A percentile compares a stretch with the other conserved stretches of the same genome.
Evolutionary conservation across 2,797 vertebrate genomes (phyloP).

Genomic region (Lagodon rhomboides): DNA sequence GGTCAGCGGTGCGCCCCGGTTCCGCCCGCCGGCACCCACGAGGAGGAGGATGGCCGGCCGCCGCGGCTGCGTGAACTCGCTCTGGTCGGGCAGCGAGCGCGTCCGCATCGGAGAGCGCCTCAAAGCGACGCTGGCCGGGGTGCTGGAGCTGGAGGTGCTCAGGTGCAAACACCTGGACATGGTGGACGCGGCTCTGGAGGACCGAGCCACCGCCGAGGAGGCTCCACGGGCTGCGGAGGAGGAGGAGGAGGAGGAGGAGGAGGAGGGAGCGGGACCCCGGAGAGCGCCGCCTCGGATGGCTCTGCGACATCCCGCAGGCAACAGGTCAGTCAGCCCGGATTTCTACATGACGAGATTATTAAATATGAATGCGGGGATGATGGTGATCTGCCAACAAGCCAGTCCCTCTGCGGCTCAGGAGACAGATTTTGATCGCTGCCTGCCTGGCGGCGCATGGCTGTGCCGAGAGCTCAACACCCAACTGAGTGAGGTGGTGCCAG

Average conservation of each 20-base stretch:
- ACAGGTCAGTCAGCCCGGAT: conserved; percentile 85
- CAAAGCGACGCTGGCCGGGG: conserved; percentile 87
- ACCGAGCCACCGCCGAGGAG: conserved; percentile 38
- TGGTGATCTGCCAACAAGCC: conserved; percentile 74
- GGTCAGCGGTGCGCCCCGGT: conserved; percentile 47
- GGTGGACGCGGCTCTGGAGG: conserved; percentile 82
- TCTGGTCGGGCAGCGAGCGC: conserved; percentile 88
- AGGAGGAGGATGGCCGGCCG: conserved; percentile 82
- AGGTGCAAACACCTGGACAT: conserved; percentile 84
- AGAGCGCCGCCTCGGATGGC: conserved; percentile 69
- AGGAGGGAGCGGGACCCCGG: conserved; percentile 46
- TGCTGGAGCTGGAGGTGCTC: conserved; percentile 88
- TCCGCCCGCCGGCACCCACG: conserved; percentile 21
- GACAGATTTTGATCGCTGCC: conserved; percentile 60
- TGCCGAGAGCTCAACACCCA: conserved; percentile 45
- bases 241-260: background rate
- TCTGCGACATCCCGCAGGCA: conserved; percentile 84
- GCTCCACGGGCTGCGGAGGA: conserved; percentile 54
- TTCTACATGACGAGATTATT: conserved; percentile 60
- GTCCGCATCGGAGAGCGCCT: conserved; percentile 88
- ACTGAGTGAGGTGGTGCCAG: conserved; percentile 63
- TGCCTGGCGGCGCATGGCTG: conserved; percentile 48
- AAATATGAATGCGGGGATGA: conserved; percentile 70
- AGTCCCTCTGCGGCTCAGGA: conserved; percentile 55
- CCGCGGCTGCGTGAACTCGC: conserved; percentile 85